A percentile compares a stretch with the other conserved stretches of the same genome.
phyloP scores from a whole-genome alignment of 2,113 vertebrate genomes.

The Ceyx margarethae region DNA sequence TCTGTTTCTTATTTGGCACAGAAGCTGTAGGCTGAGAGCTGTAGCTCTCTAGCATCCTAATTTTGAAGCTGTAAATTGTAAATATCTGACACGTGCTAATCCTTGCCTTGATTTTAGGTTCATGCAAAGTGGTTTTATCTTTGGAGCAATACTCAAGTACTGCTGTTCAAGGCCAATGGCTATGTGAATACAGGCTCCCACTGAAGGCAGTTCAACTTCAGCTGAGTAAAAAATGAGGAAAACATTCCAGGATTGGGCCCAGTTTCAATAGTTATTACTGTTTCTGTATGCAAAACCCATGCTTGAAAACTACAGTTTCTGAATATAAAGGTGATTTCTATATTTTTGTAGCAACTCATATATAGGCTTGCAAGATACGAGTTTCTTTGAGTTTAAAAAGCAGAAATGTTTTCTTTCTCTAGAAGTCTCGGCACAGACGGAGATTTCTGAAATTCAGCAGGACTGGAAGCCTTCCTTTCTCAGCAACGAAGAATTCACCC shows the following conservation, averaged over 20 bases:
- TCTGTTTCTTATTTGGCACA: not conserved
- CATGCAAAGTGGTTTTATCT: not conserved
- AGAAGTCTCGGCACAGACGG: conserved; percentile 80
- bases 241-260: not conserved
- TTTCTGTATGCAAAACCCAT: not conserved
- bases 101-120: conserved; percentile 19
- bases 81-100: not conserved
- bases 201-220: not conserved
- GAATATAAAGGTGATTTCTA: not conserved
- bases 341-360: not conserved
- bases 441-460: conserved; percentile 79
- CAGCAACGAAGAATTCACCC: conserved; percentile 84
- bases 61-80: not conserved
- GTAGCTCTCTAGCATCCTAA: not conserved
- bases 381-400: not conserved
- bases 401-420: conserved; percentile 26
- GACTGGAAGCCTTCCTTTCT: conserved; percentile 86
- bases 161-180: not conserved
- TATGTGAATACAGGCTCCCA: not conserved
- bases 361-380: not conserved
- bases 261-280: not conserved
- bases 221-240: not conserved
- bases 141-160: not conserved
- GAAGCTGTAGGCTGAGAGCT: not conserved
- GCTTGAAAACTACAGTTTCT: not conserved